Evolutionary conservation across 2,797 vertebrate genomes (phyloP), one percentile per base, ranked within the genome.

Genomic region (Loriculus beryllinus): DNA sequence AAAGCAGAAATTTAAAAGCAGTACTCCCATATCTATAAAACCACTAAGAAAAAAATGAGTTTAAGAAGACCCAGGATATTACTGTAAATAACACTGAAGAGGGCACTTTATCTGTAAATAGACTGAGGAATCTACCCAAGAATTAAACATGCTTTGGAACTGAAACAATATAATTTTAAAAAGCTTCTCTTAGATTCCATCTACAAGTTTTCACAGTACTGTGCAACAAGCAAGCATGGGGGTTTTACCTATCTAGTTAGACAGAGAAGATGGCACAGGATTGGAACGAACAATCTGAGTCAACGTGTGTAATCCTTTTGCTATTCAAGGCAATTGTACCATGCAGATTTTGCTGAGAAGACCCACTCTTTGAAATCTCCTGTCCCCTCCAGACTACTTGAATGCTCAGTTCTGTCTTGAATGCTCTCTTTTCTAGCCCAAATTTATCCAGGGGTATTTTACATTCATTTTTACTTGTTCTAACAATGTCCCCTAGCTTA

Each of bases 1-100:
- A 56, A 42, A 89, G 19, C 12, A 83, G 33, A 68, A 90, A 71
- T 47, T 47, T 52, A 79, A 74, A 87, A 42, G 31, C 26, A 90
- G 16, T 49, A 62, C 21, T 42, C 10, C 15, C 9, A 35, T 59
- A 88, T 3, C 39, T 10, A 18, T 2, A 68, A 67, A 77, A 70
- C 8, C 69, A 72, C 11, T 6, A 70, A 67, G 10, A 52, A 74
- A 84, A 79, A n/a, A 0, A 1, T 10, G n/a, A 39, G 7, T 42
- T 77, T 29, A 2, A 29, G 3, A 90, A 70, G 21, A 60, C 26
- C 8, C 15, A 71, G 33, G 19, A 63, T 52, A 78, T 15, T 57
- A 45, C 1, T 68, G 14, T 23, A 37, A 83, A 1, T n/a, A 52
- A 81, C 22, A 71, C 2, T 20, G 6, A 86, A 82, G 33, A 35